Percentiles rank a stretch among this genome's conserved stretches.
phyloP scores from a whole-genome alignment of 2,113 vertebrate genomes.

The Pygoscelis adeliae region DNA sequence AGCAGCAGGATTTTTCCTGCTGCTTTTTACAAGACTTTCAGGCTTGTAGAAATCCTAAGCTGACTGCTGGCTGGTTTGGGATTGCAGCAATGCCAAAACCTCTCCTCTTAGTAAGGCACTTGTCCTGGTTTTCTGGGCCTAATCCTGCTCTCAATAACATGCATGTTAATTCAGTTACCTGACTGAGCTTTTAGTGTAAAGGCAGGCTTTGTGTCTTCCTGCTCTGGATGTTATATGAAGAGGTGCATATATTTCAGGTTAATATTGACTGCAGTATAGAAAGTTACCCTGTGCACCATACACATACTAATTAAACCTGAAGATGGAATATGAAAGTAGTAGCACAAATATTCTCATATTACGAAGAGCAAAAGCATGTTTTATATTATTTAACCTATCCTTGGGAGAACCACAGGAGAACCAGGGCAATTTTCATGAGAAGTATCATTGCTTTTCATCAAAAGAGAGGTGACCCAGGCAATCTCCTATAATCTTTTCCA shows the following conservation, averaged over 20 bases:
- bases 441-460: slow-evolving; percentile 24
- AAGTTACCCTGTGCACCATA: not conserved
- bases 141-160: not conserved
- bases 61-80: slow-evolving; percentile 24
- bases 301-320: not conserved
- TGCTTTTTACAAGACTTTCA: slow-evolving; percentile 27
- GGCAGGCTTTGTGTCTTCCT: not conserved
- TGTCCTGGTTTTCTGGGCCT: not conserved
- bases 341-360: not conserved
- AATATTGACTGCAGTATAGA: not conserved
- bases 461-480: not conserved
- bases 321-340: not conserved
- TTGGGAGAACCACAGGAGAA: not conserved
- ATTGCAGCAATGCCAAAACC: not conserved
- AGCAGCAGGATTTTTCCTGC: slow-evolving; percentile 36
- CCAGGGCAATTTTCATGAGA: slow-evolving; percentile 22
- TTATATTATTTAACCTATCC: not conserved
- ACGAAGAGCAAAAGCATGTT: not conserved
- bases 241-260: not conserved
- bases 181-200: not conserved
- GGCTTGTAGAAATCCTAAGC: not conserved
- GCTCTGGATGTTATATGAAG: not conserved
- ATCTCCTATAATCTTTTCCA: not conserved
- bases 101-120: not conserved
- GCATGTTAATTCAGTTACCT: not conserved